Base-by-base conservation (phyloP, 2,113 vertebrate species). In the Gymnogyps californianus region DNA sequence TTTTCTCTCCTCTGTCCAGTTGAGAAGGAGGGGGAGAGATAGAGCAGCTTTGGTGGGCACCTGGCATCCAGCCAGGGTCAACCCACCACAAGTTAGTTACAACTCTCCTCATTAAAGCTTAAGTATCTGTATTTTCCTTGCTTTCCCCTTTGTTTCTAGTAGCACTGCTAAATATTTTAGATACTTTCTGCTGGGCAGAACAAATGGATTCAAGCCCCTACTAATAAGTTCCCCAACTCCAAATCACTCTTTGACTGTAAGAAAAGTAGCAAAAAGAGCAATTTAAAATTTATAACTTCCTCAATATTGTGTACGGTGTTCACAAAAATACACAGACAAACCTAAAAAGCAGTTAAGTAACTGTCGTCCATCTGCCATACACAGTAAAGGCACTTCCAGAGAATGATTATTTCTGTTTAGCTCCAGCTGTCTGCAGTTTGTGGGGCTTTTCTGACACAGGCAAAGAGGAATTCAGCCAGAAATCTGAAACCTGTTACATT, bases 401-500 rank as follows among this genome's bases (percentile, higher is more conserved):
- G 78, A 93, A 91, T 6, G 4, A 84, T 77, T 95, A 66, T 40
- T 90, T 93, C 64, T 93, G 49, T 90, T 89, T 70, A 58, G 38
- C 64, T 89, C 93, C 95, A 97, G 90, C 94, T 98, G 96, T 95
- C 93, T 89, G 65, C 58, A 96, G 90, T 96, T 97, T 95, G 51
- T 81, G 76, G 59, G 57, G 78, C 61, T 86, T 83, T 93, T 97
- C 97, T 95, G 92, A 96, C 94, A 93, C 38, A 82, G 64, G 75
- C 71, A 75, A 93, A 92, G 77, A 95, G 90, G 95, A 98, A 96
- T 96, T 96, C 97, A 97, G 90, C 70, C 97, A 96, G 97, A 98
- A 98, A 97, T 94, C 88, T 96, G 91, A 98, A 97, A 98, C 95
- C n/a, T 96, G 92, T 98, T 98, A 97, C 96, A 98, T 96, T 97